Percentiles rank a stretch among this genome's conserved stretches.
These are phyloP conservation scores for Gallirallus australis DNA, from an alignment of 2,797 vertebrate species.

Conservation along the genomic window DNA sequence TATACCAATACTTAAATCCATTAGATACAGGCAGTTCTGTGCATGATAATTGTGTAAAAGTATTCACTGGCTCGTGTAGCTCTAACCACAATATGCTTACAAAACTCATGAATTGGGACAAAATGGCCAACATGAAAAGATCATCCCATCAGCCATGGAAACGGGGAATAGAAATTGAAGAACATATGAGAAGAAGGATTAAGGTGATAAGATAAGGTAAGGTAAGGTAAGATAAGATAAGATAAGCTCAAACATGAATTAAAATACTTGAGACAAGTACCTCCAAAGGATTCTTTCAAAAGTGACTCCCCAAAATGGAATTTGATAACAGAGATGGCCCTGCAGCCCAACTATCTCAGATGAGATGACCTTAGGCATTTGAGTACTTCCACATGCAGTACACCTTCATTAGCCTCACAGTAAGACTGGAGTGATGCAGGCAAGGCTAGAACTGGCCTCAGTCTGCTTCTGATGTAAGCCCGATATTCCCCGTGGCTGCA, in stretches of 20 bases:
- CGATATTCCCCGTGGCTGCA: neutral
- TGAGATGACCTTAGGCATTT: neutral
- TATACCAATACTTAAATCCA: neutral
- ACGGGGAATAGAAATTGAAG: neutral
- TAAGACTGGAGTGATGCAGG: neutral
- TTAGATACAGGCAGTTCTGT: neutral
- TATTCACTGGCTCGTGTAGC: neutral
- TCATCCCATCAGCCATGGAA: neutral
- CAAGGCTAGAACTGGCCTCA: neutral
- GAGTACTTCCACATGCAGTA: too few species aligned
- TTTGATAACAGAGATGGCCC: neutral
- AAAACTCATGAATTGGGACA: neutral
- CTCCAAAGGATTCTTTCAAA: neutral
- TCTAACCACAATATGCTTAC: neutral
- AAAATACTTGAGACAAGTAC: neutral
- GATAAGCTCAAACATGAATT: too few species aligned
- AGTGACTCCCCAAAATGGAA: neutral
- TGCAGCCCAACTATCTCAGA: neutral
- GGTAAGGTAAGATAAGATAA: neutral
- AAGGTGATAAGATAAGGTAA: neutral
- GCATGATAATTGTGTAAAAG: neutral
- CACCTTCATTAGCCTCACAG: fast-evolving
- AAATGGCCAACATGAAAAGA: neutral
- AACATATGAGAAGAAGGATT: neutral
- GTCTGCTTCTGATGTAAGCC: neutral